These are phyloP conservation scores for Hyaena hyaena DNA, from an alignment of 2,113 vertebrate species.

Conservation along the genomic window DNA sequence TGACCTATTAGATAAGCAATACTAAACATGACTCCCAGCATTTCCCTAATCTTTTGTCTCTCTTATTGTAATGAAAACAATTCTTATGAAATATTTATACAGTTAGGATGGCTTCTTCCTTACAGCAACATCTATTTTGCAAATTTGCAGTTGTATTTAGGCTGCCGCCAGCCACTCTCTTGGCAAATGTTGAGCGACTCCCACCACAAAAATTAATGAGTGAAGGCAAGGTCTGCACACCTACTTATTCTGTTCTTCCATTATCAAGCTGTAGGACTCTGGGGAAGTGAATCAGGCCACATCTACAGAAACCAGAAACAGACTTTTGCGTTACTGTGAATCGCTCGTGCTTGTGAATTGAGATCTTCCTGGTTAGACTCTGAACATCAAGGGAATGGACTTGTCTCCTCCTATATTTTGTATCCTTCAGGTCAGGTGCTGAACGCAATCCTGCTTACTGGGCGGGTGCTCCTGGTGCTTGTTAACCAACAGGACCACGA, in stretches of 20 bases:
- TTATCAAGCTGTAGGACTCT: neutral
- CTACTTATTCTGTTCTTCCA: slow-evolving; percentile 28
- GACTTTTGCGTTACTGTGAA: neutral
- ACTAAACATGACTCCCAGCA: neutral
- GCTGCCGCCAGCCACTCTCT: slow-evolving; percentile 70
- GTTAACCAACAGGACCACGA: neutral
- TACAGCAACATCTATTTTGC: slow-evolving; percentile 59
- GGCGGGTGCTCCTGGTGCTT: no score
- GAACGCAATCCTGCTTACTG: neutral
- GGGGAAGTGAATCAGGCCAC: slow-evolving; percentile 2
- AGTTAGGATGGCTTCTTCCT: slow-evolving; percentile 43
- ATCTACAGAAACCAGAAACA: slow-evolving; percentile 1
- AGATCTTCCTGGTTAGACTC: neutral
- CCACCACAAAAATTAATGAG: slow-evolving; percentile 70
- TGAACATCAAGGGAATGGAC: neutral
- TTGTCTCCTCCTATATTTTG: neutral
- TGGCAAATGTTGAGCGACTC: slow-evolving; percentile 73
- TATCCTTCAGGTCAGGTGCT: neutral
- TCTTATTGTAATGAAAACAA: neutral
- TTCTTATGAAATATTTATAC: slow-evolving; percentile 52
- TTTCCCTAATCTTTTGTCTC: slow-evolving; percentile 32
- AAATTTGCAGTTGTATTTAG: slow-evolving; percentile 65
- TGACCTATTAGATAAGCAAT: neutral
- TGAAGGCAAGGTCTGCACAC: slow-evolving; percentile 56
- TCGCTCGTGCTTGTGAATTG: neutral